A percentile compares a stretch with the other conserved stretches of the same genome.
These are phyloP conservation scores for Micronisus gabar DNA, from an alignment of 2,113 vertebrate species.

Conservation along the genomic window DNA sequence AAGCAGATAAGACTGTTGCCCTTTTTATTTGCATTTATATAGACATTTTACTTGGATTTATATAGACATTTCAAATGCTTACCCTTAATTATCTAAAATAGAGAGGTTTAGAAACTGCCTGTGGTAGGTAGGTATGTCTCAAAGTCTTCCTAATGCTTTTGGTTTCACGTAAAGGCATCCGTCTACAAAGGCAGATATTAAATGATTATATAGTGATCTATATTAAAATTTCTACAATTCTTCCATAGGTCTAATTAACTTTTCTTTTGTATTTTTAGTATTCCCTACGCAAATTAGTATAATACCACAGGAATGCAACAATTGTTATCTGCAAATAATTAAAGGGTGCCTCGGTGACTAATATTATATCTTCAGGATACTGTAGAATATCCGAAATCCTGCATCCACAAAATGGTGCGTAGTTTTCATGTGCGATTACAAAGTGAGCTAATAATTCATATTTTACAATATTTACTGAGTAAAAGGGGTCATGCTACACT, in stretches of 20 bases:
- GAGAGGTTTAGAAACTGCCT: neutral
- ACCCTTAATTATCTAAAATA: neutral
- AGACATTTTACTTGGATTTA: neutral
- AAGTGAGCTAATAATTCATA: conserved; percentile 21
- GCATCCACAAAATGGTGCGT: neutral
- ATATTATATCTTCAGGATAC: neutral
- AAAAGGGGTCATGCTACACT: conserved; percentile 44
- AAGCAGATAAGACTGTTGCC: neutral
- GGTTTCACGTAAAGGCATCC: neutral
- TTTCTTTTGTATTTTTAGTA: neutral
- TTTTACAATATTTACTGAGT: conserved; percentile 34
- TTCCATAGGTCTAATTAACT: neutral
- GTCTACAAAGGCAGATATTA: neutral
- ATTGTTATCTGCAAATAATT: neutral
- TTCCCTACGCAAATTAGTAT: neutral
- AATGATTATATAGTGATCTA: neutral
- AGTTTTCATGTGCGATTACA: neutral
- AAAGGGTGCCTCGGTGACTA: neutral
- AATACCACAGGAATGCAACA: neutral
- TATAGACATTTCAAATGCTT: neutral
- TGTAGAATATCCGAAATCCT: neutral
- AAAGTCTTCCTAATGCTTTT: neutral
- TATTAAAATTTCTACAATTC: neutral
- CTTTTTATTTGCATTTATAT: neutral
- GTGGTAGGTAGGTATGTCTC: neutral